A percentile compares a stretch with the other conserved stretches of the same genome.
Evolutionary conservation across 1,140 invertebrate genomes (phyloP).

Genomic region (Battus philenor): DNA sequence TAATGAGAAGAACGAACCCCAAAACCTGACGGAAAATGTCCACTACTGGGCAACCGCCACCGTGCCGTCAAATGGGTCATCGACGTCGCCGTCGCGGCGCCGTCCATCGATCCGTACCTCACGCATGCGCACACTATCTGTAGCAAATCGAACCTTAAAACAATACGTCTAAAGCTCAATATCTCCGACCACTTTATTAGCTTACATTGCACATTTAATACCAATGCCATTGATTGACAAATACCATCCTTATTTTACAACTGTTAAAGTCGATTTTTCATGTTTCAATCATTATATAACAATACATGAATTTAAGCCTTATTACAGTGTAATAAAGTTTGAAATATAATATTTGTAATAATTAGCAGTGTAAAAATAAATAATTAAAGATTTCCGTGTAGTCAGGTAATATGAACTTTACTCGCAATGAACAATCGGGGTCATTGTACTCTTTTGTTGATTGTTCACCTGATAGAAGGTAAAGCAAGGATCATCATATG

Average conservation of each 20-base stretch:
- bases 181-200: slow-evolving; percentile 7
- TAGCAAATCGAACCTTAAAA: slow-evolving; percentile 29
- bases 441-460: slow-evolving; percentile 2
- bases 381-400: slow-evolving; percentile 6
- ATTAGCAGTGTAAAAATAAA: slow-evolving; percentile 2
- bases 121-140: slow-evolving; percentile 41
- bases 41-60: slow-evolving; percentile 2
- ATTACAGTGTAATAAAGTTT: slow-evolving; percentile 1
- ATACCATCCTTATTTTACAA: neutral
- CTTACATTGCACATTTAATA: slow-evolving; percentile 13
- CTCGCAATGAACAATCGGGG: slow-evolving; percentile 3
- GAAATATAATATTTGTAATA: neutral
- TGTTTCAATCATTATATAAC: neutral
- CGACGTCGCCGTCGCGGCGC: slow-evolving; percentile 51
- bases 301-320: slow-evolving; percentile 3
- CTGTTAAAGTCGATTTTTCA: neutral
- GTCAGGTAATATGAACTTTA: slow-evolving; percentile 11
- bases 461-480: too few relatives aligned
- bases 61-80: slow-evolving; percentile 49
- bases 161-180: slow-evolving; percentile 11
- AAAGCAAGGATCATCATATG: too few relatives aligned
- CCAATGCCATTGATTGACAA: too few relatives aligned
- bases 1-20: too few relatives aligned
- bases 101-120: slow-evolving; percentile 44
- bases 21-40: too few relatives aligned